Conservation (phyloP, 2,797 vertebrate species). For the Poeciliopsis turneri region DNA sequence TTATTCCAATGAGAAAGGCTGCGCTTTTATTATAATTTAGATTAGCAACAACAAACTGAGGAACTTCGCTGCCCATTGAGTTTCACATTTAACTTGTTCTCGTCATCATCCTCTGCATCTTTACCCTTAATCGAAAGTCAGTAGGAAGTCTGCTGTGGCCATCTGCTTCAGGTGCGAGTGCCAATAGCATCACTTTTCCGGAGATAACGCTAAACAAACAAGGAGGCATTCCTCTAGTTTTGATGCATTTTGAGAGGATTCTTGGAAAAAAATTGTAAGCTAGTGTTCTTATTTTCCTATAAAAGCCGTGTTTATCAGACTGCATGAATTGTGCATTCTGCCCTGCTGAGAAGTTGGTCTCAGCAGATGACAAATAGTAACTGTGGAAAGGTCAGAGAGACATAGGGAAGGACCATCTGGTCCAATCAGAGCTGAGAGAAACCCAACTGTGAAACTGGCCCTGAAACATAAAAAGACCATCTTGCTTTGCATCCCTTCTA, state of each 20-base stretch:
- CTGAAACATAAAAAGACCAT: slow-evolving; percentile 57
- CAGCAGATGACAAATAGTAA: slow-evolving; percentile 62
- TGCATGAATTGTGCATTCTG: slow-evolving; percentile 44
- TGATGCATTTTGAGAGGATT: slow-evolving; percentile 16
- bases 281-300: neutral
- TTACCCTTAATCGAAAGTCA: slow-evolving; percentile 6
- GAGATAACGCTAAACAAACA: neutral
- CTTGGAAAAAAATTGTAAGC: neutral
- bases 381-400: slow-evolving; percentile 67
- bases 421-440: slow-evolving; percentile 65
- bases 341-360: slow-evolving; percentile 57
- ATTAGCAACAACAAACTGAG: neutral
- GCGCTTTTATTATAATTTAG: neutral
- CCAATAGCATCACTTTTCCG: slow-evolving; percentile 2
- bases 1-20: neutral
- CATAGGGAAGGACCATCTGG: slow-evolving; percentile 70
- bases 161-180: slow-evolving; percentile 28
- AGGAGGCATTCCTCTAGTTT: neutral
- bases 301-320: slow-evolving; percentile 25
- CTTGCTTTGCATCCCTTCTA: slow-evolving; percentile 49
- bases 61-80: neutral
- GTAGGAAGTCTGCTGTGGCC: slow-evolving; percentile 22
- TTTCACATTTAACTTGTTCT: slow-evolving; percentile 1
- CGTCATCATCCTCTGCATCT: neutral
- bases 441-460: slow-evolving; percentile 67